These are phyloP conservation scores for Drosophila melanosoma DNA, from an alignment of 2,888 invertebrate genomes.

Conservation along the genomic window DNA sequence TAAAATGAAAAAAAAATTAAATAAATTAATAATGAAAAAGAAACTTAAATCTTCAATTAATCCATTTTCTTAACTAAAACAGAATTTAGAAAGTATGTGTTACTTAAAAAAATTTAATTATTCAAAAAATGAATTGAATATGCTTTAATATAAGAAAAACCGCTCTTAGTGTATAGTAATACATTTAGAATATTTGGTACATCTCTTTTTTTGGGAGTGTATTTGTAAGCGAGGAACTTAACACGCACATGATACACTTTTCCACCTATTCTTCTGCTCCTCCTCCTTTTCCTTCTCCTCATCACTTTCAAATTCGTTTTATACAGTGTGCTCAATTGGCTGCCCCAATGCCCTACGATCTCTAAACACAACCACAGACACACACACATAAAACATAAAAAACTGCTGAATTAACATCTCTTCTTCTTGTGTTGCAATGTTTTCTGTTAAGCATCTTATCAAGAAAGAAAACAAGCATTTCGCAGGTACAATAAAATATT, in stretches of 20 bases:
- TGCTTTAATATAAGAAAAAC: not conserved
- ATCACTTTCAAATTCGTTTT: conserved; percentile 27
- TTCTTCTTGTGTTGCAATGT: conserved; percentile 9
- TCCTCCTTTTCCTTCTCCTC: not conserved
- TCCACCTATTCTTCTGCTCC: not conserved
- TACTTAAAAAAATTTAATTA: no score
- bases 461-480: not conserved
- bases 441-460: conserved; percentile 27
- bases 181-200: not conserved
- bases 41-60: no score
- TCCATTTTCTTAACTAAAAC: no score
- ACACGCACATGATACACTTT: conserved; percentile 12
- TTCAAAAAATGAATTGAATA: no score
- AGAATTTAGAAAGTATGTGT: no score
- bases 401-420: conserved; percentile 47
- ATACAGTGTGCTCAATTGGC: conserved; percentile 45
- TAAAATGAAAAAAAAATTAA: no score
- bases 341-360: conserved; percentile 30
- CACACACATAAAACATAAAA: conserved; percentile 17
- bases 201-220: not conserved
- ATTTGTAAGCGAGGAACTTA: conserved; percentile 8
- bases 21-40: no score
- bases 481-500: not conserved
- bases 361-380: conserved; percentile 1
- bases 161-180: not conserved